These are phyloP conservation scores for Tetragnatha montana DNA, from an alignment of 2,888 invertebrate species.

Conservation along the genomic window DNA sequence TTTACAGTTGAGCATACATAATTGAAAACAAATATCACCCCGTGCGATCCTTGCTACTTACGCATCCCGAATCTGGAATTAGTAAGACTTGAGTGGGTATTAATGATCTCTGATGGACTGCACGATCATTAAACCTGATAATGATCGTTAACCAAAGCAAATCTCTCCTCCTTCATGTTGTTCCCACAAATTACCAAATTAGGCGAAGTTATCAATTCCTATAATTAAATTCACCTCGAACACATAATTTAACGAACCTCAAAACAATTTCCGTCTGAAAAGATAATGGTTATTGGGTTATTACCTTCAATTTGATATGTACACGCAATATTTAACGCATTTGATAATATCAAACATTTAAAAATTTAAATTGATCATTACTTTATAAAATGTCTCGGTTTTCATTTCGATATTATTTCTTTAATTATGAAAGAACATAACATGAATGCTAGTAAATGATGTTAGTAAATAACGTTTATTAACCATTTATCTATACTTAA, in stretches of 20 bases:
- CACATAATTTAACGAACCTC: background rate
- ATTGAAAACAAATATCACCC: too few species aligned
- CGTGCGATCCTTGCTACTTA: too few species aligned
- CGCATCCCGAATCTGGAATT: too few species aligned
- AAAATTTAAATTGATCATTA: background rate
- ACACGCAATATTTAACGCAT: background rate
- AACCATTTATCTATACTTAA: too few species aligned
- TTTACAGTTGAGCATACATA: too few species aligned
- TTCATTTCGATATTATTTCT: background rate
- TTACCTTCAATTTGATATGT: background rate
- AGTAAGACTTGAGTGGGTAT: too few species aligned
- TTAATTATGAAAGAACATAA: background rate
- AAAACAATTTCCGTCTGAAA: background rate
- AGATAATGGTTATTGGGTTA: background rate
- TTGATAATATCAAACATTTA: background rate
- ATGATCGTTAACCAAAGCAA: background rate
- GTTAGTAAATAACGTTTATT: background rate
- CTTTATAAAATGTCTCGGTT: background rate
- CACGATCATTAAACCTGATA: background rate
- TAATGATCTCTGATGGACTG: background rate
- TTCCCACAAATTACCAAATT: background rate
- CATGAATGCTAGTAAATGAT: background rate
- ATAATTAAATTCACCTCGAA: background rate
- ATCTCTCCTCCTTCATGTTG: background rate
- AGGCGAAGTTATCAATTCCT: background rate